phyloP scores from a whole-genome alignment of 1,140 invertebrate species.

The Piezodorus guildinii region DNA sequence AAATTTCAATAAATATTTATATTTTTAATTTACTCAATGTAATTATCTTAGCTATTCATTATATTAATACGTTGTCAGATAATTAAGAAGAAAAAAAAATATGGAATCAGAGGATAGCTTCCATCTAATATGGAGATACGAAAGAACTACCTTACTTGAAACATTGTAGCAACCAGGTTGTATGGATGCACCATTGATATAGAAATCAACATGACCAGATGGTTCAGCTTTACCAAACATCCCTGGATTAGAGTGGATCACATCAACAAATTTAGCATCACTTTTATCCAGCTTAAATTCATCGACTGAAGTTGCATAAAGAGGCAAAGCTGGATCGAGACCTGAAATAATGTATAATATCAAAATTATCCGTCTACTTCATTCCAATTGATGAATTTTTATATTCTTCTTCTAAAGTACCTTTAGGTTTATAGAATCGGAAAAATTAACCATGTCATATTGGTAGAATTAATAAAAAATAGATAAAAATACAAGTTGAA shows the following conservation, averaged over 20 bases:
- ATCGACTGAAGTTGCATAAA: conserved; percentile 42
- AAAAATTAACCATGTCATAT: too few relatives aligned
- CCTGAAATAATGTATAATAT: conserved; percentile 31
- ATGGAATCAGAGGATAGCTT: not conserved
- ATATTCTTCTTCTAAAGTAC: too few relatives aligned
- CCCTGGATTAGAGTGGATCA: conserved; percentile 61
- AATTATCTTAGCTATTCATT: too few relatives aligned
- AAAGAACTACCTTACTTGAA: conserved; percentile 21
- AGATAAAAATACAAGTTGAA: too few relatives aligned
- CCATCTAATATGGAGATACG: not conserved
- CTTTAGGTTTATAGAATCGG: too few relatives aligned
- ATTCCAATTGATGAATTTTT: not conserved
- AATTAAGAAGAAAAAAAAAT: too few relatives aligned
- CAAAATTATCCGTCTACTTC: not conserved
- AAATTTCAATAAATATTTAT: too few relatives aligned
- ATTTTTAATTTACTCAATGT: too few relatives aligned
- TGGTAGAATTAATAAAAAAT: too few relatives aligned
- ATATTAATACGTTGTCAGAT: too few relatives aligned
- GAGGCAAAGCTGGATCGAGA: conserved; percentile 54
- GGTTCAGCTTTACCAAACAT: conserved; percentile 50
- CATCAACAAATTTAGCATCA: conserved; percentile 60
- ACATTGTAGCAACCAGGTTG: conserved; percentile 47
- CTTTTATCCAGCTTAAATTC: conserved; percentile 54
- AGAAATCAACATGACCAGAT: conserved; percentile 58
- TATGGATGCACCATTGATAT: conserved; percentile 55